Evolutionary conservation across 2,888 invertebrate genomes (phyloP), one percentile per base, ranked within the genome.

Genomic region (Eledona agricola): DNA sequence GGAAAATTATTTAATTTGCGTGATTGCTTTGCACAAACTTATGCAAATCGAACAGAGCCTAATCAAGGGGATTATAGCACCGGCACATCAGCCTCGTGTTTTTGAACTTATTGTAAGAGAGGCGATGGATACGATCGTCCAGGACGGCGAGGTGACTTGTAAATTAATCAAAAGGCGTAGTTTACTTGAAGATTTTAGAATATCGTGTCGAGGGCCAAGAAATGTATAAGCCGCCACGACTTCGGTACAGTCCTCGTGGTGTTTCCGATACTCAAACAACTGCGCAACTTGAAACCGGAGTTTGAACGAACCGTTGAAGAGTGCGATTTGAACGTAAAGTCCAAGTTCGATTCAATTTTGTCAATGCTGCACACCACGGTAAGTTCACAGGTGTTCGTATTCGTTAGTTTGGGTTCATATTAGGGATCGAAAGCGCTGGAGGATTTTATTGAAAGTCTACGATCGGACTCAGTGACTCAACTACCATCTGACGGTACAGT

Each of bases 401-500:
- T 16, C 28, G 51, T 46, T 23, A 40, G 47, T 26, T 37, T 38
- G 19, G 70, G 67, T 22, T 61, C 89, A n/a, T n/a, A n/a, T n/a
- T 65, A 93, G 93, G 95, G 94, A 49, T 84, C 90, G 19, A 91
- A 90, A 74, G 91, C 93, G 4, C 76, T 96, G 63, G 96, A 96
- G 72, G 95, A 95, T 71, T 96, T 96, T 76, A 85, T 94, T 51
- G 96, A 96, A 69, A 92, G 89, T 52, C 85, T 96, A 16, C 82
- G 90, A 56, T 82, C 81, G 12, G 93, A 93, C 73, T 80, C 82
- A 32, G 88, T 88, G 59, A 85, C 87, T 51, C 88, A 88, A 66
- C 85, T 97, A 69, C 96, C 98, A 0, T 90, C 89, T 72, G 99
- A 99, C 80, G 99, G 98, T 52, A 99, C 98, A 0, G 98, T 98